Evolutionary conservation across 2,888 invertebrate genomes (phyloP).

Genomic region (Arctia plantaginis): DNA sequence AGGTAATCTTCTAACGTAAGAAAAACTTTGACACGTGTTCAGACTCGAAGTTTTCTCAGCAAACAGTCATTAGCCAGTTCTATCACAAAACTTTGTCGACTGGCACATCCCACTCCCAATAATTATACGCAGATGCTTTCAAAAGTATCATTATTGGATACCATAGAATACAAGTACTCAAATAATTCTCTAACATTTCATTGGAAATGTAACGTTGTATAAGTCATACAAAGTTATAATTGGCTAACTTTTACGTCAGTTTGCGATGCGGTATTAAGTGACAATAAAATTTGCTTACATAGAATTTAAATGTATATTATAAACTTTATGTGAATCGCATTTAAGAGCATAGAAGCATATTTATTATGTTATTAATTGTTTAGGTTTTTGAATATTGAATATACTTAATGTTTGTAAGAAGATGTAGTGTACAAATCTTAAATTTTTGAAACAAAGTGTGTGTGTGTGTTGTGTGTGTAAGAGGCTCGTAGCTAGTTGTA

Average conservation of each 20-base stretch:
- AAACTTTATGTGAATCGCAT: conserved; percentile 24
- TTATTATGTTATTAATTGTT: neutral
- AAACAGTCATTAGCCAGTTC: neutral
- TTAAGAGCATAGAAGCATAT: conserved; percentile 9
- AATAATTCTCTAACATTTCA: conserved; percentile 40
- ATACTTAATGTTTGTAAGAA: no score
- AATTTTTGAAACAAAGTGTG: no score
- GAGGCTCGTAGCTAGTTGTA: no score
- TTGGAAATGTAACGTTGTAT: conserved; percentile 41
- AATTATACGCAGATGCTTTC: neutral
- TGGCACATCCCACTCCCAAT: neutral
- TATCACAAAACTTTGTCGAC: neutral
- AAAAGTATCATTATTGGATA: conserved; percentile 8
- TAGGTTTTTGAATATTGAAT: neutral
- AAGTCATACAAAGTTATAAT: conserved; percentile 58
- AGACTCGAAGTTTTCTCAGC: neutral
- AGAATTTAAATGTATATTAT: conserved; percentile 29
- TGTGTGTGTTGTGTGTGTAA: no score
- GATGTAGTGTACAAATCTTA: no score
- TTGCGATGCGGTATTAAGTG: conserved; percentile 35
- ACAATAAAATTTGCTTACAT: conserved; percentile 49
- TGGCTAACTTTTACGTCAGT: conserved; percentile 53
- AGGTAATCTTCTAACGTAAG: neutral
- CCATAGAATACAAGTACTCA: conserved; percentile 12
- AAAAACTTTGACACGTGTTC: neutral